Evolutionary conservation across 2,888 invertebrate species (phyloP).

Genomic region (Drosophila recens): DNA sequence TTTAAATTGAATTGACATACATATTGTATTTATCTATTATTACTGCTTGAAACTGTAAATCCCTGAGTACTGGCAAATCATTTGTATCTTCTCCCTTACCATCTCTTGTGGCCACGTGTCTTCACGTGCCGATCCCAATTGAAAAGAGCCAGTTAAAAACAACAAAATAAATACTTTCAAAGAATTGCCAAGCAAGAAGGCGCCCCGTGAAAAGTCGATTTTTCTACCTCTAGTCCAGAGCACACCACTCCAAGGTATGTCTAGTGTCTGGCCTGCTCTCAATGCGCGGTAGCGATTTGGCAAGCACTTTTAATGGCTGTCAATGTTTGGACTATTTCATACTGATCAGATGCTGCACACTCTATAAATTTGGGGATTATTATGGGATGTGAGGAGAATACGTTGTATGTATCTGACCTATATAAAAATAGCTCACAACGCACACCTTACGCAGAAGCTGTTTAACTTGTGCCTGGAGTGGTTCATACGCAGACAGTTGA

Average conservation of each 20-base stretch:
- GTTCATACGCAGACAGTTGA: conserved; percentile 30
- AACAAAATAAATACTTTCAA: background rate
- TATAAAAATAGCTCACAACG: conserved; percentile 54
- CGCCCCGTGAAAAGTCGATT: background rate
- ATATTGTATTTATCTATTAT: conserved; percentile 15
- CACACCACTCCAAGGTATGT: background rate
- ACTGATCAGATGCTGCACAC: conserved; percentile 66
- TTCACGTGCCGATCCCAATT: too few relatives aligned
- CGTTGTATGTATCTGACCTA: conserved; percentile 47
- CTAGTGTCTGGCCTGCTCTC: conserved; percentile 18
- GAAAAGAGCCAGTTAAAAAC: too few relatives aligned
- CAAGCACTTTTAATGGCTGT: conserved; percentile 61
- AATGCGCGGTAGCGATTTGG: conserved; percentile 44
- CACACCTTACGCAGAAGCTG: conserved; percentile 59
- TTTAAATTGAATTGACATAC: conserved; percentile 67
- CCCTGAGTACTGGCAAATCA: too few relatives aligned
- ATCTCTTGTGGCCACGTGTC: conserved; percentile 24
- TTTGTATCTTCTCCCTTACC: too few relatives aligned
- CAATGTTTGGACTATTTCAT: conserved; percentile 53
- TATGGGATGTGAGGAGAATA: background rate
- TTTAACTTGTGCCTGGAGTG: conserved; percentile 4
- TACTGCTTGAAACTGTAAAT: too few relatives aligned
- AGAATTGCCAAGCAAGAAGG: too few relatives aligned
- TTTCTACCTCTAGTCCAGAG: background rate
- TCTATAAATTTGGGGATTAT: conserved; percentile 42